Evolutionary conservation across 1,140 invertebrate species (phyloP), one percentile per base, ranked within the genome.

Genomic region (Campoletis sonorensis): DNA sequence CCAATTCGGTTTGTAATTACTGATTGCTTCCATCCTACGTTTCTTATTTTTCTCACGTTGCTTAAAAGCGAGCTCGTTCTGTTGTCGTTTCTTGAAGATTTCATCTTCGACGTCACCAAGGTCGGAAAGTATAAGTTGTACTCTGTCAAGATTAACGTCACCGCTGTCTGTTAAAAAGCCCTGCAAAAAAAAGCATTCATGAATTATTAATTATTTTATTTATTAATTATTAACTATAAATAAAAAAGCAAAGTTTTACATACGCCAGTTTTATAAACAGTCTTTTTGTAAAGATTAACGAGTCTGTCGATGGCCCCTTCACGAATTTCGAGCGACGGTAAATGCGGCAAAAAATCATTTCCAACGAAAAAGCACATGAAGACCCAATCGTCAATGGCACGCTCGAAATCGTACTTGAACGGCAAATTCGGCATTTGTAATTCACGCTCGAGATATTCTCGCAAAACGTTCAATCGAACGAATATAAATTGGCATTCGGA

Each of bases 281-380:
- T 95, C 87, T 98, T 96, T 92, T 99, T 99, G 89, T 99, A 99
- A 23, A 99, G 92, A 84, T 94, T 95, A 10, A 99, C 95, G 4
- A 99, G 93, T 79, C 98, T 93, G 92, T 99, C 98, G 82, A 99
- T 99, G 0, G 99, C 99, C 16, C 96, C 97, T 94, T 99, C 99
- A 81, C 99, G 94, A 87, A 99, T 99, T 94, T 99, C 99, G 81
- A 99, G 92, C 27, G 98, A 99, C 18, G 99, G 99, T 79, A 99
- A 93, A 94, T 99, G 99, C 18, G 99, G 99, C 84, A 99, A 91
- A 91, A 99, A 99, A 93, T 99, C 99, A 92, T 99, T 99, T 61
- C 99, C 99, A 79, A 99, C 99, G 93, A 99, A 99, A 93, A 99
- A 99, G 92, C 99, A 99, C 98, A 99, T 99, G 90, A 99, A 99